Conservation (phyloP, 2,113 vertebrate species). For the Eublepharis macularius region DNA sequence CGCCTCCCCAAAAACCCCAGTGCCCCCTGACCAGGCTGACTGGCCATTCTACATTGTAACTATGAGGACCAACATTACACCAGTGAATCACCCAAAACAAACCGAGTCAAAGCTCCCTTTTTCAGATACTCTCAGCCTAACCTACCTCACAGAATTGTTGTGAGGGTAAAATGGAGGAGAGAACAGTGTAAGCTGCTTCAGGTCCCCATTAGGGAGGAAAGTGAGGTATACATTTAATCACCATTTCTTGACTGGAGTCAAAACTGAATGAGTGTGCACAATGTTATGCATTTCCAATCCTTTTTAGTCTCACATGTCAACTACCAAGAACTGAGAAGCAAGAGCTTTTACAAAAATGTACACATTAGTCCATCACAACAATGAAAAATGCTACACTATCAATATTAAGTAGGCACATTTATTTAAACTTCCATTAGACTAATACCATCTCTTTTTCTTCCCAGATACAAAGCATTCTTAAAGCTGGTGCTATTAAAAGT, state of each 20-base stretch:
- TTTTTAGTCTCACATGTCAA: not conserved
- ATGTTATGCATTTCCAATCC: not conserved
- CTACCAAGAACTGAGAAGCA: not conserved
- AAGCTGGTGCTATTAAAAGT: not conserved
- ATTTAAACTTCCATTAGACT: not conserved
- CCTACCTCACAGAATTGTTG: too few species aligned
- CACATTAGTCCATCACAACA: not conserved
- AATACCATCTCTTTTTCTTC: not conserved
- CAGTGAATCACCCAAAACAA: too few species aligned
- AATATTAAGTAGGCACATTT: not conserved
- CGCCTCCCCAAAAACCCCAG: too few species aligned
- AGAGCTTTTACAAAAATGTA: not conserved
- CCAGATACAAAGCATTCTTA: not conserved
- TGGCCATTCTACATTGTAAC: too few species aligned
- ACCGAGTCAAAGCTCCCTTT: too few species aligned
- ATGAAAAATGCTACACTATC: not conserved
- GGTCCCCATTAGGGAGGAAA: too few species aligned
- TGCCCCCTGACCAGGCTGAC: too few species aligned
- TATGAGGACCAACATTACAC: too few species aligned
- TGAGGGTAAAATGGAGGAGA: too few species aligned
- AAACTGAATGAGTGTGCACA: not conserved
- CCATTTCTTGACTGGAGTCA: not conserved
- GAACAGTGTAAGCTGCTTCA: too few species aligned
- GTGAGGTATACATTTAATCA: not conserved
- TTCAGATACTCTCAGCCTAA: too few species aligned